Conservation (phyloP, 2,888 invertebrate species). For the Drosophila gaucha region DNA sequence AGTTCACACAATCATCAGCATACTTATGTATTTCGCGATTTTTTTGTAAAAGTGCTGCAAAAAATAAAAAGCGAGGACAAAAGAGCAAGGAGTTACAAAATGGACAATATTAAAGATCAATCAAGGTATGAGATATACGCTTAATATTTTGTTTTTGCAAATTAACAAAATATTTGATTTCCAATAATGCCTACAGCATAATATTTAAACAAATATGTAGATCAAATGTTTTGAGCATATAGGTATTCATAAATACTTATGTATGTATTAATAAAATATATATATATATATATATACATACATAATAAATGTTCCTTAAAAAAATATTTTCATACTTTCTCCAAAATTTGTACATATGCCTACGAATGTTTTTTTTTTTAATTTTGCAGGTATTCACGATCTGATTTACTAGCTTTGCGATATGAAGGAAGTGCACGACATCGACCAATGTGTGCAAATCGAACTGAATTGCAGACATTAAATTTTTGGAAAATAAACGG, state of each 20-base stretch:
- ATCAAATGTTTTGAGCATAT: no score
- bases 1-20: neutral
- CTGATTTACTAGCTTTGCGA: conserved; percentile 90
- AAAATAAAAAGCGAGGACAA: conserved; percentile 3
- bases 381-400: conserved; percentile 87
- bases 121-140: no score
- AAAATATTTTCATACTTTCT: neutral
- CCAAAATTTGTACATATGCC: no score
- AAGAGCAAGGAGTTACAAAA: conserved; percentile 12
- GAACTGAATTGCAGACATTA: conserved; percentile 80
- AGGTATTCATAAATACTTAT: no score
- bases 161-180: no score
- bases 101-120: conserved; percentile 29
- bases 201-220: no score
- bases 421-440: conserved; percentile 89
- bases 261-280: no score
- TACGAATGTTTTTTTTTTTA: neutral
- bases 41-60: conserved; percentile 14
- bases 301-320: neutral
- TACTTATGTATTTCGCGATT: conserved; percentile 9
- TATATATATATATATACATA: neutral
- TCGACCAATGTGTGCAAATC: conserved; percentile 89
- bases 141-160: no score
- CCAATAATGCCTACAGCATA: no score
- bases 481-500: conserved; percentile 85